Evolutionary conservation across 2,888 invertebrate species (phyloP).

Genomic region (Polydesmus complanatus): DNA sequence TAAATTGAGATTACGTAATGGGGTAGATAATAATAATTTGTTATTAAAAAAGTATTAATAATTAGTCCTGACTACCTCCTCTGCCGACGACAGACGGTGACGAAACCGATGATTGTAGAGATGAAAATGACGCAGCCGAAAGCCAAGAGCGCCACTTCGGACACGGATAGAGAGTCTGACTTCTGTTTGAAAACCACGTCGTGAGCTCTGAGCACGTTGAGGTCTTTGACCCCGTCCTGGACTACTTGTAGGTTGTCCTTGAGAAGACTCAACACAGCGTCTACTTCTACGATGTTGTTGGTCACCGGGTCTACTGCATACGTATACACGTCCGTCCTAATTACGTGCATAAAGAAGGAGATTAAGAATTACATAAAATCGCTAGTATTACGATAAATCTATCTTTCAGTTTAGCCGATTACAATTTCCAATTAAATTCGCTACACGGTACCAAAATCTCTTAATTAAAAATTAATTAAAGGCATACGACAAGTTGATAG

Average conservation of each 20-base stretch:
- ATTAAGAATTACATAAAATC: too few relatives aligned
- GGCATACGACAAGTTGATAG: slow-evolving; percentile 7
- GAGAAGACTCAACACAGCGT: slow-evolving; percentile 27
- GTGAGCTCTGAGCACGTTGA: slow-evolving; percentile 23
- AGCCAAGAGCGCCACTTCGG: slow-evolving; percentile 66
- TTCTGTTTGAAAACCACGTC: slow-evolving; percentile 25
- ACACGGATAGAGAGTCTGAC: slow-evolving; percentile 42
- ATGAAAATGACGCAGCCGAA: slow-evolving; percentile 66
- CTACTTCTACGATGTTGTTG: slow-evolving; percentile 67
- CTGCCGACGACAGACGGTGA: slow-evolving; percentile 57
- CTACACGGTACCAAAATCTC: too few relatives aligned
- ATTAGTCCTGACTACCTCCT: too few relatives aligned
- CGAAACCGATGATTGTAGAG: slow-evolving; percentile 62
- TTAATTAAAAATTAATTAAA: slow-evolving; percentile 2
- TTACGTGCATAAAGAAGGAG: slow-evolving; percentile 28
- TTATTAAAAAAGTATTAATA: too few relatives aligned
- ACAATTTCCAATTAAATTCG: too few relatives aligned
- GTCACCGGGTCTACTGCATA: slow-evolving; percentile 70
- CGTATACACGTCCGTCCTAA: slow-evolving; percentile 68
- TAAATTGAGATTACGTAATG: too few relatives aligned
- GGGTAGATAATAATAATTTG: too few relatives aligned
- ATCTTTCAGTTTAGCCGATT: too few relatives aligned
- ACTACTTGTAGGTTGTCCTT: slow-evolving; percentile 23
- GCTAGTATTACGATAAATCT: too few relatives aligned
- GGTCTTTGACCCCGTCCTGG: slow-evolving; percentile 21